A percentile compares a stretch with the other conserved stretches of the same genome.
These are phyloP conservation scores for Zoanthus sociatus DNA, from an alignment of 92 coral and sea anemone genomes.

Conservation along the genomic window DNA sequence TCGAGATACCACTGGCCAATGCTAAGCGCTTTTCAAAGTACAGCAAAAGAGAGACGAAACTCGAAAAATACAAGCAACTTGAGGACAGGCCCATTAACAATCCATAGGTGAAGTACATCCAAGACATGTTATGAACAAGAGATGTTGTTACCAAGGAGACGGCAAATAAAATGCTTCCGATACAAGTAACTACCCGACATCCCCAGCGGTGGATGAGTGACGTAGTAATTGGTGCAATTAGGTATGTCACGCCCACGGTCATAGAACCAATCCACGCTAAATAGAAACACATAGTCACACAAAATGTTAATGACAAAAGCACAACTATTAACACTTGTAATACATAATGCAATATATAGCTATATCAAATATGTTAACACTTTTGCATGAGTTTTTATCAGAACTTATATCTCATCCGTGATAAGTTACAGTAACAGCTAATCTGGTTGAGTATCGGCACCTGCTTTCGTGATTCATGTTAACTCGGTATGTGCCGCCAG, in stretches of 20 bases:
- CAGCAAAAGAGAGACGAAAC: constrained; percentile 68
- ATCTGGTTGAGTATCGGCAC: too few species aligned
- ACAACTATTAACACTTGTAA: too few species aligned
- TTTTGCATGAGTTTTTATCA: too few species aligned
- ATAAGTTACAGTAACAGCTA: too few species aligned
- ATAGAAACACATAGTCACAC: background rate
- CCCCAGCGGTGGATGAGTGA: constrained; percentile 76
- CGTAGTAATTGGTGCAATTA: constrained; percentile 80
- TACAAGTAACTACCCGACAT: constrained; percentile 87
- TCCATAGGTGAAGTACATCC: constrained; percentile 88
- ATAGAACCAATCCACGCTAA: constrained; percentile 94
- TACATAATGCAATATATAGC: too few species aligned
- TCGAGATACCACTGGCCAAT: constrained; percentile 81
- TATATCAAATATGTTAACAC: too few species aligned
- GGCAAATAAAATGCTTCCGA: constrained; percentile 72
- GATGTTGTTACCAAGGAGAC: constrained; percentile 79
- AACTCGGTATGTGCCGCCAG: too few species aligned
- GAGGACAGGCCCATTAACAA: constrained; percentile 79
- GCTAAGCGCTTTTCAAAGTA: constrained; percentile 84
- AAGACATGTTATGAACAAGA: constrained; percentile 65
- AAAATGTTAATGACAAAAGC: too few species aligned
- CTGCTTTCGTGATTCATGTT: too few species aligned
- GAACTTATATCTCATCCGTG: too few species aligned
- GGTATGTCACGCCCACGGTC: constrained; percentile 75
- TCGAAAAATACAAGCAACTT: constrained; percentile 80